Base-by-base conservation (phyloP, 2,113 vertebrate species). In the Excalfactoria chinensis region DNA sequence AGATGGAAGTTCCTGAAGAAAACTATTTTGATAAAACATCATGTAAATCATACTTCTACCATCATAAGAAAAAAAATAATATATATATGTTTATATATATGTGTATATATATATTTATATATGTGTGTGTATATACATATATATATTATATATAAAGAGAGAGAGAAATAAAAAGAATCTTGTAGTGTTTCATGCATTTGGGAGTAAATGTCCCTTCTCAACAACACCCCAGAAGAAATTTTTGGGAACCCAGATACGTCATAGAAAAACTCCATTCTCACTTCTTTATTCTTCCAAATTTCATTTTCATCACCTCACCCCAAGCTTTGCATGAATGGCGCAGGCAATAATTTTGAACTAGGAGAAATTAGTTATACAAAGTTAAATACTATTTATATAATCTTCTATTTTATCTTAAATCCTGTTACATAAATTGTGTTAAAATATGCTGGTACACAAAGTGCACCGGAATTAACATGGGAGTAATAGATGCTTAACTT, bases 401-500 rank as follows among this genome's bases (percentile, higher is more conserved):
- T 35, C n/a, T 30, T 72, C 34, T 37, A 10, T 18, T 46, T 23
- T 86, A 84, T 74, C 89, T 92, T 59, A 30, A 93, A 41, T 72
- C 17, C 6, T 8, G 26, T 51, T 75, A 46, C 8, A 84, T 41
- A 92, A 90, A 90, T 63, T 46, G 53, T 28, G 21, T 40, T 79
- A 82, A 78, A 84, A 72, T 26, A 82, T 48, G 21, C 6, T 25
- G 77, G 81, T 71, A 90, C 93, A 93, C 62, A 94, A 77, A 89
- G 84, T 64, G 70, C 26, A 73, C 86, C 58, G 69, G 91, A 78
- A 68, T 84, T 74, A 89, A 75, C 71, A 18, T 84, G 48, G 81
- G 93, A 84, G 58, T 60, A 71, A 91, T 59, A 78, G 90, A 87
- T 79, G 74, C 71, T 68, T 86, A 81, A 84, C 60, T 81, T 67